Evolutionary conservation across 2,797 vertebrate genomes (phyloP).

Genomic region (Schizothorax lantsangensis): DNA sequence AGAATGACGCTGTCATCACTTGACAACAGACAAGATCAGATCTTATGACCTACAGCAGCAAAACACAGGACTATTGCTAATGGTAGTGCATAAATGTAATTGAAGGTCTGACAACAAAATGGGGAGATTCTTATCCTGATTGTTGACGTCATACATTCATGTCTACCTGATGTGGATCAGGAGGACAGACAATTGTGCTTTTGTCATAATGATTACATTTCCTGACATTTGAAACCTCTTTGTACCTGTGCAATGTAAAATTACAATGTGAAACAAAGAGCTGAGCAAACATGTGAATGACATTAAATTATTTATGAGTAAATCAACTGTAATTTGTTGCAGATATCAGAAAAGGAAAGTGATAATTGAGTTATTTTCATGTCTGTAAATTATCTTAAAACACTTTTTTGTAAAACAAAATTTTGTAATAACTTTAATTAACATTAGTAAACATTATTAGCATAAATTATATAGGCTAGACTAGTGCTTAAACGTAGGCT

Average conservation of each 20-base stretch:
- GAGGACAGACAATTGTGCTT: background rate
- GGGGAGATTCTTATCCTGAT: constrained; percentile 7
- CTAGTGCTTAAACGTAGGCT: background rate
- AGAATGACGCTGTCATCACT: background rate
- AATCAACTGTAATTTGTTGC: background rate
- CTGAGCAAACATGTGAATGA: background rate
- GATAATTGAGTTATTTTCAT: background rate
- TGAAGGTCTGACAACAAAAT: constrained; percentile 25
- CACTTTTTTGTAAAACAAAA: no score
- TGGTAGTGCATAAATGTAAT: background rate
- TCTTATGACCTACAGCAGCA: background rate
- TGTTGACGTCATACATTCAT: constrained; percentile 14
- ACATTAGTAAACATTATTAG: background rate
- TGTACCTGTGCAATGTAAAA: background rate
- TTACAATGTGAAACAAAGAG: background rate
- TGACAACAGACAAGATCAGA: background rate
- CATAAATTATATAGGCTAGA: background rate
- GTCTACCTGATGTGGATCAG: constrained; percentile 27
- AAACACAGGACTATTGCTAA: background rate
- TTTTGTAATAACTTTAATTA: background rate
- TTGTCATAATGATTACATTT: constrained; percentile 49
- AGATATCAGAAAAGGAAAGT: background rate
- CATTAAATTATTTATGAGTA: background rate
- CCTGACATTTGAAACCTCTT: constrained; percentile 21
- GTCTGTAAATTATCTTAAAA: background rate